Evolutionary conservation across 1,140 invertebrate species (phyloP).

Genomic region (Lordiphosa clarofinis): DNA sequence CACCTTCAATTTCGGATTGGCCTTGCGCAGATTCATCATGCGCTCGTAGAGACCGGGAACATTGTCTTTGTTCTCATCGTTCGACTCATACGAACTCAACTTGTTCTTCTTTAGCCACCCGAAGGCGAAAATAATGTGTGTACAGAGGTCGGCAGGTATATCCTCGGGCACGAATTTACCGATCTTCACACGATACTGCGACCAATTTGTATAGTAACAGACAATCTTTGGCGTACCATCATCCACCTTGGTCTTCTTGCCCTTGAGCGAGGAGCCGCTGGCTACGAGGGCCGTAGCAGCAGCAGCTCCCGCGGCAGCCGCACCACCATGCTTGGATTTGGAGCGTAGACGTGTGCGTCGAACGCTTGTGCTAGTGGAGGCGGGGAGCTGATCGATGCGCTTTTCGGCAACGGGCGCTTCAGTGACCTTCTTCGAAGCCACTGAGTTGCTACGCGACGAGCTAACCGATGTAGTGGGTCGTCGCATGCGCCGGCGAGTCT

Average conservation of each 20-base stretch:
- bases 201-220: slow-evolving; percentile 99
- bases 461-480: slow-evolving; percentile 81
- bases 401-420: slow-evolving; percentile 77
- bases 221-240: slow-evolving; percentile 87
- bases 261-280: slow-evolving; percentile 80
- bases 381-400: slow-evolving; percentile 83
- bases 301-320: slow-evolving; percentile 82
- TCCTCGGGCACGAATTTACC: slow-evolving; percentile 97
- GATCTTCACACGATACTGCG: slow-evolving; percentile 94
- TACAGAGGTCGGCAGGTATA: slow-evolving; percentile 96
- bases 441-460: slow-evolving; percentile 75
- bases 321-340: slow-evolving; percentile 81
- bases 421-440: slow-evolving; percentile 79
- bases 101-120: slow-evolving; percentile 98
- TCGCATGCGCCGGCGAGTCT: slow-evolving; percentile 81
- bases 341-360: slow-evolving; percentile 85
- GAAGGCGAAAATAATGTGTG: slow-evolving; percentile 97
- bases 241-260: slow-evolving; percentile 84
- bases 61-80: slow-evolving; percentile 95
- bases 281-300: slow-evolving; percentile 83
- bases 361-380: slow-evolving; percentile 80
- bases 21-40: slow-evolving; percentile 90
- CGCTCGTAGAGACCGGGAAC: slow-evolving; percentile 93
- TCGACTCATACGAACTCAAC: slow-evolving; percentile 92
- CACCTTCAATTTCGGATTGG: slow-evolving; percentile 92